These are phyloP conservation scores for Willisornis vidua DNA, from an alignment of 2,113 vertebrate species.

Conservation along the genomic window DNA sequence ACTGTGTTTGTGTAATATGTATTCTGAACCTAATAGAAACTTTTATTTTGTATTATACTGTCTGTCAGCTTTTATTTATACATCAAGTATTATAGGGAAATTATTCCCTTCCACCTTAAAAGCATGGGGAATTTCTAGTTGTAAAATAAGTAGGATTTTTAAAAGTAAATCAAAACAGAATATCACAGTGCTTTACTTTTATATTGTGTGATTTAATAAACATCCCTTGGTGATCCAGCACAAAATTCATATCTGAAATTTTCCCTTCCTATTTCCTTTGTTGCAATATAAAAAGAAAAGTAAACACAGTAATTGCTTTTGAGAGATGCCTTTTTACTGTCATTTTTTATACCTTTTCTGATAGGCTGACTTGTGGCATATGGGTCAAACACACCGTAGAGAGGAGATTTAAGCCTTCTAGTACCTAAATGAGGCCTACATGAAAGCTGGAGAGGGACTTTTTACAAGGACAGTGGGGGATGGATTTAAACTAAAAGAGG, in stretches of 20 bases:
- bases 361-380: background rate
- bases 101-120: background rate
- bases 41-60: slow-evolving; percentile 19
- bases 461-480: background rate
- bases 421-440: background rate
- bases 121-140: background rate
- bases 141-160: background rate
- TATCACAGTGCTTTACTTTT: background rate
- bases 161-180: background rate
- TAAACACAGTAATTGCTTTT: background rate
- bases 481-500: background rate
- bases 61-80: slow-evolving; percentile 31
- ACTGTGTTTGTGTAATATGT: background rate
- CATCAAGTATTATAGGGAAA: background rate
- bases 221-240: background rate
- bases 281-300: background rate
- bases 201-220: slow-evolving; percentile 7
- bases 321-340: background rate
- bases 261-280: background rate
- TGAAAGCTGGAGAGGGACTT: background rate
- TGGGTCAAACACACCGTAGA: background rate
- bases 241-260: background rate
- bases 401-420: background rate
- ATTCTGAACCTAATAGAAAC: slow-evolving; percentile 12
- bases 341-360: background rate